A percentile compares a stretch with the other conserved stretches of the same genome.
phyloP scores from a whole-genome alignment of 2,888 invertebrate genomes.

The Mythimna ferrago region DNA sequence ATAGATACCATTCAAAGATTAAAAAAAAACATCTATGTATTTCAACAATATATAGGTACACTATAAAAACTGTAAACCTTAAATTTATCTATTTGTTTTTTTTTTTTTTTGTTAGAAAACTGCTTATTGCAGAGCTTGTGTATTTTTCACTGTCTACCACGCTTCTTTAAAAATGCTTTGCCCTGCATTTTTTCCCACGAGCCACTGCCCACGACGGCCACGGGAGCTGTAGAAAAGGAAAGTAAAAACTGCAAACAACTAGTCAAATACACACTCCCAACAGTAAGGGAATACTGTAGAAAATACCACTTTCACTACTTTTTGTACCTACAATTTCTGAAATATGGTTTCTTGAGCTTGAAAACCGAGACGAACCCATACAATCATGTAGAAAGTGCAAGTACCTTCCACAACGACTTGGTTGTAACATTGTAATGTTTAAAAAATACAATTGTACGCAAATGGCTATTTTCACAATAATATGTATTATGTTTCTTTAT shows the following conservation, averaged over 20 bases:
- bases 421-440: slow-evolving; percentile 11
- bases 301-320: slow-evolving; percentile 36
- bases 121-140: no score
- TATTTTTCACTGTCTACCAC: no score
- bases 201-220: no score
- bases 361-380: slow-evolving; percentile 44
- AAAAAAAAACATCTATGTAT: no score
- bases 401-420: slow-evolving; percentile 6
- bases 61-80: no score
- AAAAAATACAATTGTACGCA: slow-evolving; percentile 32
- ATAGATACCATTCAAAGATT: no score
- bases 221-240: neutral
- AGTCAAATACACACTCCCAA: neutral
- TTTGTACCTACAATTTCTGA: neutral
- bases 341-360: slow-evolving; percentile 30
- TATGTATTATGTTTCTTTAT: neutral
- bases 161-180: no score
- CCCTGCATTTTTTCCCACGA: no score
- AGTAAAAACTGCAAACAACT: neutral
- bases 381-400: slow-evolving; percentile 52
- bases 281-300: neutral
- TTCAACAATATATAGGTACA: no score
- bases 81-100: no score
- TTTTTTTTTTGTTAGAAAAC: no score
- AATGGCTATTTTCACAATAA: slow-evolving; percentile 15